Evolutionary conservation across 2,797 vertebrate genomes (phyloP).

Genomic region (Hoplostethus mediterraneus): DNA sequence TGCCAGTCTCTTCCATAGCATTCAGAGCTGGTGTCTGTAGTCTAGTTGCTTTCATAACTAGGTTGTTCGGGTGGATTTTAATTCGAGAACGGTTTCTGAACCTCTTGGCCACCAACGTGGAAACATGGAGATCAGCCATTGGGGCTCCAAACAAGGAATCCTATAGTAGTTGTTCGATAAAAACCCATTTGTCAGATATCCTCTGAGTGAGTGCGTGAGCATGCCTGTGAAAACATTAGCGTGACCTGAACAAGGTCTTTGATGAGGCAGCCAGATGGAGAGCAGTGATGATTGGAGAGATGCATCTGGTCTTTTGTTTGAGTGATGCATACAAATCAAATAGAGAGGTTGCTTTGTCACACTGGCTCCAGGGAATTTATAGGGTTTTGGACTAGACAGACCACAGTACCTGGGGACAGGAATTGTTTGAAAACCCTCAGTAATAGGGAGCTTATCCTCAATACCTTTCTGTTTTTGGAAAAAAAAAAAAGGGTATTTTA

Average conservation of each 20-base stretch:
- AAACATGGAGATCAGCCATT: constrained; percentile 28
- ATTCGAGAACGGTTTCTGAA: constrained; percentile 12
- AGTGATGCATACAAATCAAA: constrained; percentile 28
- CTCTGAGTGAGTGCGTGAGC: constrained; percentile 52
- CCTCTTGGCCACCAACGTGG: not conserved
- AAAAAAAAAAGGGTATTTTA: not conserved
- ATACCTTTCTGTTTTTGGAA: not conserved
- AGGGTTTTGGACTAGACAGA: constrained; percentile 6
- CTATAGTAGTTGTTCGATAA: constrained; percentile 34
- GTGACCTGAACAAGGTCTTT: constrained; percentile 56
- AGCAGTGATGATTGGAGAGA: constrained; percentile 37
- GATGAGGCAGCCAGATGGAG: constrained; percentile 47
- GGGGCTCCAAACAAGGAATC: constrained; percentile 33
- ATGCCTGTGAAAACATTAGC: constrained; percentile 63
- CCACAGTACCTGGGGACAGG: not conserved
- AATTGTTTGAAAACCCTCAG: not conserved
- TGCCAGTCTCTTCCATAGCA: constrained; percentile 9
- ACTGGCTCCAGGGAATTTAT: constrained; percentile 4
- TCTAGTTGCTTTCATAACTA: constrained; percentile 23
- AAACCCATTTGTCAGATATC: constrained; percentile 59
- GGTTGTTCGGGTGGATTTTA: constrained; percentile 1
- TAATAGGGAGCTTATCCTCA: not conserved
- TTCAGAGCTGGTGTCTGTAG: not conserved
- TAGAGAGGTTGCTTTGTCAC: not conserved
- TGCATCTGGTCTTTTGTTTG: constrained; percentile 26